These are phyloP conservation scores for Nemoura dubitans DNA, from an alignment of 2,888 invertebrate species.

Conservation along the genomic window DNA sequence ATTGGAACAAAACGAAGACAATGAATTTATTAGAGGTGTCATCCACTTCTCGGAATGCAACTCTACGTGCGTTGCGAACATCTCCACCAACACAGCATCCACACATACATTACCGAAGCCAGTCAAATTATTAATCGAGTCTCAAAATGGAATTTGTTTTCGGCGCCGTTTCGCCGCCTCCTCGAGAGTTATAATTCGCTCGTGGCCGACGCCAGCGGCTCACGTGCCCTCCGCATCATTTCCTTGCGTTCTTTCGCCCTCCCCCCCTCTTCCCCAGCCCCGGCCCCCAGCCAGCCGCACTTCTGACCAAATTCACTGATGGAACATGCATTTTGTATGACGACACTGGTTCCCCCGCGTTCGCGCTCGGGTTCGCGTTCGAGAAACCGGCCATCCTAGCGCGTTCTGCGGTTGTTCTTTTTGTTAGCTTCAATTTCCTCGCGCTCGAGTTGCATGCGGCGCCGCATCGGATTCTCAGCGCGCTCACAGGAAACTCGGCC, in stretches of 20 bases:
- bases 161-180: too few relatives aligned
- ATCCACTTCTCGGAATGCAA: neutral
- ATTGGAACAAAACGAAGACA: neutral
- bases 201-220: neutral
- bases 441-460: constrained; percentile 26
- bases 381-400: constrained; percentile 37
- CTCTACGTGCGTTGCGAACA: neutral
- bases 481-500: constrained; percentile 46
- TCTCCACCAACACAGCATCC: neutral
- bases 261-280: constrained; percentile 16
- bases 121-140: neutral
- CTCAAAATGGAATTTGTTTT: neutral
- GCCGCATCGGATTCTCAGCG: too few relatives aligned
- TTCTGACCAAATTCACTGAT: constrained; percentile 57
- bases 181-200: too few relatives aligned
- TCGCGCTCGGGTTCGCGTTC: neutral
- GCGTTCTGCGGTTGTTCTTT: constrained; percentile 34
- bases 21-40: neutral
- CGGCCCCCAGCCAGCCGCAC: constrained; percentile 34
- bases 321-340: constrained; percentile 59
- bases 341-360: constrained; percentile 56
- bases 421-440: constrained; percentile 46
- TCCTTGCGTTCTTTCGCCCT: neutral
- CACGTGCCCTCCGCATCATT: neutral
- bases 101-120: too few relatives aligned